These are phyloP conservation scores for Drosophila jambulina DNA, from an alignment of 1,140 invertebrate genomes.

Conservation along the genomic window DNA sequence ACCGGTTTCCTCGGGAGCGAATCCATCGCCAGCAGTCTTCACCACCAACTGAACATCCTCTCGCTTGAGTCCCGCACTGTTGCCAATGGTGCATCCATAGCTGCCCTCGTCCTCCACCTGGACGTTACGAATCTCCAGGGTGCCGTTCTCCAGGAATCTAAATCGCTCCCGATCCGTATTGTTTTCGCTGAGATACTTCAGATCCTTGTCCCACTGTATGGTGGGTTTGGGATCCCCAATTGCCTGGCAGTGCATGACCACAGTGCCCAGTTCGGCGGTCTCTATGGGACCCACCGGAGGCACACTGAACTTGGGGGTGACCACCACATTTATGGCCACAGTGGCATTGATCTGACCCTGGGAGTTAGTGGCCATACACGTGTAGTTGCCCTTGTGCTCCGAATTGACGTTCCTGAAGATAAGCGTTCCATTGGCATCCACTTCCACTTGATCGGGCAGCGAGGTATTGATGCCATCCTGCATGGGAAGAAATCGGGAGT, in stretches of 20 bases:
- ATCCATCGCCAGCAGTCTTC: conserved; percentile 87
- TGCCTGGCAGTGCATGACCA: conserved; percentile 93
- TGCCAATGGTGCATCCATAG: conserved; percentile 97
- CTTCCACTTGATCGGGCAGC: conserved; percentile 90
- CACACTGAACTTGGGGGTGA: conserved; percentile 92
- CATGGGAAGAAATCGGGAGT: background rate
- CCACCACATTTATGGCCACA: conserved; percentile 94
- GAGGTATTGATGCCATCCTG: conserved; percentile 86
- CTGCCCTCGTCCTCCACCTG: conserved; percentile 92
- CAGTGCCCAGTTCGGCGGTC: conserved; percentile 90
- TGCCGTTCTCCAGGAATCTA: conserved; percentile 92
- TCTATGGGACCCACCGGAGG: conserved; percentile 91
- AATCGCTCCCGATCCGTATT: conserved; percentile 87
- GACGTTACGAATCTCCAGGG: conserved; percentile 92
- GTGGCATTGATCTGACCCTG: conserved; percentile 94
- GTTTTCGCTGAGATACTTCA: conserved; percentile 86
- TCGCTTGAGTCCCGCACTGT: conserved; percentile 93
- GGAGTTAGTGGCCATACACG: conserved; percentile 91
- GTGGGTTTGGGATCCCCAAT: conserved; percentile 94
- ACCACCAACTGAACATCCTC: conserved; percentile 93
- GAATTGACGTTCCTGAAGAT: conserved; percentile 92
- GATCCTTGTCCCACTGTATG: conserved; percentile 96
- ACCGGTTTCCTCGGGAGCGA: conserved; percentile 83
- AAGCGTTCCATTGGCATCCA: conserved; percentile 93
- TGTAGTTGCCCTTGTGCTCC: conserved; percentile 93